Base-by-base conservation (phyloP, 1,140 invertebrate species). In the Solenopsis fugax region DNA sequence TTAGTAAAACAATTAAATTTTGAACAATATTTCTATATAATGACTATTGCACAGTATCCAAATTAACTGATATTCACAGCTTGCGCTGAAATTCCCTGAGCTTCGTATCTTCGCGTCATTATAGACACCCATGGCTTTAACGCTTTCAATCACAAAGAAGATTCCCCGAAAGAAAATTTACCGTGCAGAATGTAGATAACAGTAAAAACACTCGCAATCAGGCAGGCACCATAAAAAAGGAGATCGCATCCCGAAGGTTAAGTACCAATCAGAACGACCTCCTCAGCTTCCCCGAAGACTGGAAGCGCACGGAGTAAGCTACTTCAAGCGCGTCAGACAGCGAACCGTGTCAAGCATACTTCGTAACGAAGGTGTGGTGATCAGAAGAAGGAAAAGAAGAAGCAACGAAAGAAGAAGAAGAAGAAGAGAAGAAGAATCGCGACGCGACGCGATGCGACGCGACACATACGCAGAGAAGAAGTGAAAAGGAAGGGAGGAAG, bases 281-380 rank as follows among this genome's bases (percentile, higher is more conserved):
- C 50, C 71, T 78, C 67, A 13, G 29, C 72, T 82, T 84, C 41
- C 65, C 73, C 52, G 58, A 91, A 78, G 67, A 72, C 62, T 91
- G 80, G 80, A 88, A 87, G 72, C 48, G 76, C 58, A 58, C 48
- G 41, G 50, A 85, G 85, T 52, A 87, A 87, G 71, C 81, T 88
- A 80, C 82, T 89, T 50, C 77, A 78, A 86, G 77, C 80, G 80
- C 86, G 84, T 85, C 76, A 85, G 81, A 84, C 73, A 88, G 78
- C 89, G 84, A 90, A 91, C 86, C 87, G 88, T 91, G 90, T 90
- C 88, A 90, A 87, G 88, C 87, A 87, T 77, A 80, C 85, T 84
- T 85, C 67, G 67, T 73, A 73, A 62, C 12, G 64, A 88, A 89
- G 64, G 88, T 80, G 81, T 65, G 75, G 81, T 84, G 85, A 87